These are phyloP conservation scores for Heteractis magnifica DNA, from an alignment of 92 coral and sea anemone species.

Conservation along the genomic window DNA sequence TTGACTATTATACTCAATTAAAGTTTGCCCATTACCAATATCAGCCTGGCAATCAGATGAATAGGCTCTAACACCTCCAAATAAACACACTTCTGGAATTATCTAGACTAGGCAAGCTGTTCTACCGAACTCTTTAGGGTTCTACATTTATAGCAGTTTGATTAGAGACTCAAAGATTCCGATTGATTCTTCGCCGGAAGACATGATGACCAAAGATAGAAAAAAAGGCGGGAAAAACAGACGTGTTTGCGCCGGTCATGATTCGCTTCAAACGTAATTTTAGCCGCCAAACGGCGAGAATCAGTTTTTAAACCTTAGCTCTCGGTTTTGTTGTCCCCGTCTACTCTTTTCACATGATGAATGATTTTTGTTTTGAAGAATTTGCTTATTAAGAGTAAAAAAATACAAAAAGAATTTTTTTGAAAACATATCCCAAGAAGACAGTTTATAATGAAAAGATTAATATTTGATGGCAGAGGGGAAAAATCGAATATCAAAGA, in stretches of 20 bases:
- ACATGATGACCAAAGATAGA: not conserved
- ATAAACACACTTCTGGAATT: slow-evolving; percentile 16
- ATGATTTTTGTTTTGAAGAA: not conserved
- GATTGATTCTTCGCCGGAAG: not conserved
- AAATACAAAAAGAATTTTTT: not conserved
- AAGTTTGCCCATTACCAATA: slow-evolving; percentile 19
- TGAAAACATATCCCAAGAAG: not conserved
- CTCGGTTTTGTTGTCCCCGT: not conserved
- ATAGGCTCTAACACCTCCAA: slow-evolving; percentile 36
- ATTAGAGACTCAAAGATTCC: not conserved
- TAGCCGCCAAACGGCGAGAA: not conserved
- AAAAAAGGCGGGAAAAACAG: not conserved
- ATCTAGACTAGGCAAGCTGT: slow-evolving; percentile 8
- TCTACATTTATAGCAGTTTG: not conserved
- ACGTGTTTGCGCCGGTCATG: not conserved
- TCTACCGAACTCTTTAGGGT: slow-evolving; percentile 13
- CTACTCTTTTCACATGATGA: no score
- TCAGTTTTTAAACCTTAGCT: not conserved
- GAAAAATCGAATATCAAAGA: not conserved
- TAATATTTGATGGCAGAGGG: no score
- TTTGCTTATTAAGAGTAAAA: no score
- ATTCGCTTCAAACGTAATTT: not conserved
- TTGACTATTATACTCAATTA: slow-evolving; percentile 37
- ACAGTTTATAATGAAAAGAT: not conserved
- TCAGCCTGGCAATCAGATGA: slow-evolving; percentile 3